Conservation (phyloP, 2,113 vertebrate genomes). For the Lates calcarifer region DNA sequence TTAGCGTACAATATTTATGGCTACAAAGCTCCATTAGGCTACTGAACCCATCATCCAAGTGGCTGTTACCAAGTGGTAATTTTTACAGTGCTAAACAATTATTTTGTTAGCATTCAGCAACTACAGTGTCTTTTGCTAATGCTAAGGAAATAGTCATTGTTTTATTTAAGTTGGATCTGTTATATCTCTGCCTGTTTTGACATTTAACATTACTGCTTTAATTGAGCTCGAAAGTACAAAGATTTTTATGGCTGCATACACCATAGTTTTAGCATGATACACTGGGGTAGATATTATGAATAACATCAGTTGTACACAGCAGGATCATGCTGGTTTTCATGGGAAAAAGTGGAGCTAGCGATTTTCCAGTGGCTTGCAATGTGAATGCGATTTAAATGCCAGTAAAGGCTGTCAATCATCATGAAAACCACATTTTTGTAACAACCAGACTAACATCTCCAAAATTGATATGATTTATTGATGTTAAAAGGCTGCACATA, state of each 20-base stretch:
- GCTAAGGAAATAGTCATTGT: neutral
- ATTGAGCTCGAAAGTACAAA: neutral
- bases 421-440: neutral
- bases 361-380: neutral
- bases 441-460: neutral
- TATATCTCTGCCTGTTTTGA: neutral
- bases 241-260: neutral
- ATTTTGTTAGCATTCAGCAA: no score
- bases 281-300: neutral
- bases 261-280: no score
- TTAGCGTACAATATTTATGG: no score
- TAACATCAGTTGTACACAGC: neutral
- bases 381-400: neutral
- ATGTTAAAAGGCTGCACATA: neutral
- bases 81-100: no score
- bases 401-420: neutral
- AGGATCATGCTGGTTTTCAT: neutral
- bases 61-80: no score
- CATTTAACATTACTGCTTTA: no score
- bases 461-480: neutral
- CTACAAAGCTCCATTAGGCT: no score
- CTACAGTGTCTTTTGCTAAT: neutral
- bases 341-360: neutral
- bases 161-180: neutral
- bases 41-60: no score